These are phyloP conservation scores for Enteromius radiatus DNA, from an alignment of 2,797 vertebrate species.

Conservation along the genomic window DNA sequence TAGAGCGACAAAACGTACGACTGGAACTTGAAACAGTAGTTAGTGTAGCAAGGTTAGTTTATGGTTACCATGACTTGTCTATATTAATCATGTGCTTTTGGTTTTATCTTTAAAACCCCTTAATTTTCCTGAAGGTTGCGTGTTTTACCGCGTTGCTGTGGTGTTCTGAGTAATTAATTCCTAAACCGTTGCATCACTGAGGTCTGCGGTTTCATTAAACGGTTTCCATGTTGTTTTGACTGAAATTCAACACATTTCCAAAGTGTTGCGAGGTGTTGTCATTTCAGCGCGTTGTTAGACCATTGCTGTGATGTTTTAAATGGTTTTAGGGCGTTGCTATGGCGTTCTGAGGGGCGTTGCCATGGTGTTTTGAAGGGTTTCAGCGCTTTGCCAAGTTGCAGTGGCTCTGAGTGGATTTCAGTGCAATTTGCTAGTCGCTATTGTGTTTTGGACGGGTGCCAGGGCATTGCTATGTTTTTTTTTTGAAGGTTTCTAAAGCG, in stretches of 20 bases:
- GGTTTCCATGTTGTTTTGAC: background rate
- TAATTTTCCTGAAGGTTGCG: background rate
- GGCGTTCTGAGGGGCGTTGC: background rate
- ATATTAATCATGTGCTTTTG: background rate
- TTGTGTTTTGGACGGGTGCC: slow-evolving; percentile 15
- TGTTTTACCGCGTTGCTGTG: background rate
- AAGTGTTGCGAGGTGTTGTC: background rate
- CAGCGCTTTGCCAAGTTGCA: background rate
- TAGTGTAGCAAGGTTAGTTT: background rate
- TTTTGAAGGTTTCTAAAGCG: background rate
- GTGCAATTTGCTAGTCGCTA: background rate
- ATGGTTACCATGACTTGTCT: background rate
- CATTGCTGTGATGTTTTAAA: background rate
- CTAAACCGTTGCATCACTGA: too few relatives aligned
- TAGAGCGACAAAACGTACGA: too few relatives aligned
- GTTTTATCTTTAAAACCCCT: background rate
- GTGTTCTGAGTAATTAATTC: background rate
- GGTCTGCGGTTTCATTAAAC: background rate
- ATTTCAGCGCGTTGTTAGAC: background rate
- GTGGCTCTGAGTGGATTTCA: background rate
- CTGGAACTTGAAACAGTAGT: background rate
- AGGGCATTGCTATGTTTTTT: slow-evolving; percentile 25
- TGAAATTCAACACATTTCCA: background rate
- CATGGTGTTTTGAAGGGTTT: background rate
- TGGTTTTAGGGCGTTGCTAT: background rate